Evolutionary conservation across 2,797 vertebrate genomes (phyloP), one percentile per base, ranked within the genome.

Genomic region (Pantherophis alleghaniensis): DNA sequence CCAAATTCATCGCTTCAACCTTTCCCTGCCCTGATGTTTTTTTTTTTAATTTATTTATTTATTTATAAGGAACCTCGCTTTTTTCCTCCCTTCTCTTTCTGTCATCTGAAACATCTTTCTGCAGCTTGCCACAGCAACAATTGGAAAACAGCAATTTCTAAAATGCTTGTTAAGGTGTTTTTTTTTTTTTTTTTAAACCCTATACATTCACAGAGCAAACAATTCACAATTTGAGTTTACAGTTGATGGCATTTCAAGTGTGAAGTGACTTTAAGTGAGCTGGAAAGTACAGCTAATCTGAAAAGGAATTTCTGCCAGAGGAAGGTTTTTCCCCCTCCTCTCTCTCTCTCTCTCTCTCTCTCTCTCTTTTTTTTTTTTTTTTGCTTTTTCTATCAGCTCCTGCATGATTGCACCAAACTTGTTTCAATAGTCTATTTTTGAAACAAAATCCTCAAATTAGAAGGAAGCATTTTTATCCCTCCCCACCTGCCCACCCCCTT

Each of bases 261-360:
- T 16, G 51, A 91, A 91, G 66, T 69, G 60, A 42, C 26, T 93
- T 88, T 89, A 42, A 69, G 56, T 32, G 60, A 66, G 0, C 0
- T 93, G 89, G 93, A 95, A 92, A 56, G 26, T 69, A 86, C 42
- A 12, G 16, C 87, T 55, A 42, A 59, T 95, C 91, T 69, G 91
- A 89, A 63, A 0, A 60, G 18, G 37, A 51, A 9, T 63, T 91
- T 57, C 14, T 53, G 51, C 86, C 83, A 88, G 87, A n/a, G 20
- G 88, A 63, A 61, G 24, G 47, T 51, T 51, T 51, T 7, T 51
- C 47, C 1, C 47, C 47, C 55, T 10, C 51, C 7, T 10, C 55
- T 12, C 55, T 0, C 55, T 11, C 55, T 55, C 1, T 69, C 51
- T 5, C 51, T 0, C 51, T 12, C 55, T 13, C 2, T 2, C 55